A percentile compares a stretch with the other conserved stretches of the same genome.
These are phyloP conservation scores for Agapornis canus DNA, from an alignment of 2,797 vertebrate species.

Conservation along the genomic window DNA sequence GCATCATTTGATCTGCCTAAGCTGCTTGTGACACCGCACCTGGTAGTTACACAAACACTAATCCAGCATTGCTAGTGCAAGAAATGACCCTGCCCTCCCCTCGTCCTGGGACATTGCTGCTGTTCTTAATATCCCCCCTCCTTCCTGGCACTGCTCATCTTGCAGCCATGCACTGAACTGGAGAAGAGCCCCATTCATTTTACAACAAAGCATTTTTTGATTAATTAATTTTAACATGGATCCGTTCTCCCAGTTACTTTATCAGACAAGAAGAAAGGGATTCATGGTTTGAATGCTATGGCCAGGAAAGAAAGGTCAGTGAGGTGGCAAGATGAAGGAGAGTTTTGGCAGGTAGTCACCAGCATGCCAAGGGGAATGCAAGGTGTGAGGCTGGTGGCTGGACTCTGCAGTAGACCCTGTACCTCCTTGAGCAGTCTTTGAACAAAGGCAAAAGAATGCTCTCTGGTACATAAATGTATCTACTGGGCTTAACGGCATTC, in stretches of 20 bases:
- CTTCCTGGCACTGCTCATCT: neutral
- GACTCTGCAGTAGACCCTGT: neutral
- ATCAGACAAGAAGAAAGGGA: neutral
- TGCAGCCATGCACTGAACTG: neutral
- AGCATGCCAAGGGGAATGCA: neutral
- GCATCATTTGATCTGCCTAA: neutral
- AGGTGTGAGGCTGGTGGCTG: neutral
- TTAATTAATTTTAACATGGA: neutral
- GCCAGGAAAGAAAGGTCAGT: neutral
- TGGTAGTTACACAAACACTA: neutral
- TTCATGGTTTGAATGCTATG: neutral
- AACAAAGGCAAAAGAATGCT: neutral
- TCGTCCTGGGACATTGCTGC: neutral
- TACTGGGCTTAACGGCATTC: neutral
- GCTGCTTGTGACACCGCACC: neutral
- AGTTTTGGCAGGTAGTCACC: neutral
- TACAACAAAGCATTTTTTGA: neutral
- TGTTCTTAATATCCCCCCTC: neutral
- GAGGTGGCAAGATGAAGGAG: neutral
- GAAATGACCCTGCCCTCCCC: neutral
- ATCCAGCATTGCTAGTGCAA: neutral
- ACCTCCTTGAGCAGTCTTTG: neutral
- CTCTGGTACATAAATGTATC: neutral
- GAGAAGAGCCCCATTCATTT: neutral
- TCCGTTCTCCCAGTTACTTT: neutral